Base-by-base conservation (phyloP, 2,113 vertebrate genomes). In the Oryzias melastigma region DNA sequence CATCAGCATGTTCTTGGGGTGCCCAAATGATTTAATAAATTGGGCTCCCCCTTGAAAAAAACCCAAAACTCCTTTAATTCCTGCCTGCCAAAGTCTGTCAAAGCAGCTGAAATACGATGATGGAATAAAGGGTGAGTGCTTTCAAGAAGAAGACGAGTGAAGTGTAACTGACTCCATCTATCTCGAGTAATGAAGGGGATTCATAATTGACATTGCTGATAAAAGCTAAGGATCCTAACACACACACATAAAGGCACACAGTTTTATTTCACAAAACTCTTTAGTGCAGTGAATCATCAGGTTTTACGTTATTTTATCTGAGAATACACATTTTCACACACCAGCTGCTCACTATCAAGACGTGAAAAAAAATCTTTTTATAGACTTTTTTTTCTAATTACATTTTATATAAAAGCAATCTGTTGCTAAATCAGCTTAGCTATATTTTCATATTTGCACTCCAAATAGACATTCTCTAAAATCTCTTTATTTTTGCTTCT, bases 101-200 rank as follows among this genome's bases (percentile, higher is more conserved):
- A 58, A 54, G 73, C 45, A 49, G 45, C 60, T 78, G 77, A 80
- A 62, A 72, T 80, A 80, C 74, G 80, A 64, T 79, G 67, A 84
- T 58, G 68, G 78, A 82, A 65, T 40, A 62, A 75, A 81, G 63
- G 68, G 55, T 65, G 77, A 84, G 78, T 75, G 67, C 76, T 68
- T 35, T 71, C 59, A 50, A 72, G 73, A 85, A 80, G 81, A 83
- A 82, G 83, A 62, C 62, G 65, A 73, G 74, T 63, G 65, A 76
- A 81, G 79, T 77, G 75, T 87, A 84, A 87, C 87, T 82, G 83
- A 63, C 75, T 84, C 76, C 74, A 86, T 81, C 76, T 84, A 65
- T 63, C 61, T 81, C 54, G 58, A 64, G 79, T 77, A 76, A 89
- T 80, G 66, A 82, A 62, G 61, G 84, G 44, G 42, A 80, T 70